Evolutionary conservation across 2,797 vertebrate species (phyloP).

Genomic region (Enteromius radiatus): DNA sequence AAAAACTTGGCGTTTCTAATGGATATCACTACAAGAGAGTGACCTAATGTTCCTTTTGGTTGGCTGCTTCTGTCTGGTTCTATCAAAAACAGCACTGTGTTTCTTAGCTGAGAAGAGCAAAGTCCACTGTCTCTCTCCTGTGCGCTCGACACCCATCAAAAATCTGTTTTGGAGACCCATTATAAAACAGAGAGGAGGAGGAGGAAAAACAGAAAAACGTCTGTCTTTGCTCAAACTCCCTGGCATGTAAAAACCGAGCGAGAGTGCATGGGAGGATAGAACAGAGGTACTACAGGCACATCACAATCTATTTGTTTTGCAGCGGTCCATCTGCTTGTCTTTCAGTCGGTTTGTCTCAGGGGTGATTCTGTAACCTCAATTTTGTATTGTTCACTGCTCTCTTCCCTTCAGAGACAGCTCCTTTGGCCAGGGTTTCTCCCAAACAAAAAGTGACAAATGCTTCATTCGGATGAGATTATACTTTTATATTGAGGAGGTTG

Average conservation of each 20-base stretch:
- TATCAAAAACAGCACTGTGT: constrained; percentile 36
- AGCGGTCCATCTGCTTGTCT: constrained; percentile 32
- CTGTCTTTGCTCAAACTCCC: constrained; percentile 4
- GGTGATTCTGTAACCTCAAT: constrained; percentile 19
- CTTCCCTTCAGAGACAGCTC: constrained; percentile 3
- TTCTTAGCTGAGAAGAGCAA: constrained; percentile 47
- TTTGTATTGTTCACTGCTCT: constrained; percentile 30
- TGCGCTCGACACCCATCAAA: constrained; percentile 13
- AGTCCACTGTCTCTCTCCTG: constrained; percentile 20
- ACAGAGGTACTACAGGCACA: constrained; percentile 7
- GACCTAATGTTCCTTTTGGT: constrained; percentile 54
- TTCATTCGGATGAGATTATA: background rate
- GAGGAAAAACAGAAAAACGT: constrained; percentile 1
- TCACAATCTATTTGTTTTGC: constrained; percentile 15
- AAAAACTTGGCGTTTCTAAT: constrained; percentile 64
- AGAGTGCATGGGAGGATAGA: constrained; percentile 6
- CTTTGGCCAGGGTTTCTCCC: constrained; percentile 33
- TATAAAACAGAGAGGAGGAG: background rate
- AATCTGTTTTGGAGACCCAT: constrained; percentile 29
- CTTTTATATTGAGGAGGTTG: background rate
- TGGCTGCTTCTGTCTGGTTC: constrained; percentile 57
- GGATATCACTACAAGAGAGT: constrained; percentile 48
- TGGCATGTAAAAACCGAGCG: background rate
- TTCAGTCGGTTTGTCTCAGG: constrained; percentile 6
- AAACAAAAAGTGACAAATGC: constrained; percentile 43